Evolutionary conservation across 2,888 invertebrate genomes (phyloP).

Genomic region (Metopia argyrocephala): DNA sequence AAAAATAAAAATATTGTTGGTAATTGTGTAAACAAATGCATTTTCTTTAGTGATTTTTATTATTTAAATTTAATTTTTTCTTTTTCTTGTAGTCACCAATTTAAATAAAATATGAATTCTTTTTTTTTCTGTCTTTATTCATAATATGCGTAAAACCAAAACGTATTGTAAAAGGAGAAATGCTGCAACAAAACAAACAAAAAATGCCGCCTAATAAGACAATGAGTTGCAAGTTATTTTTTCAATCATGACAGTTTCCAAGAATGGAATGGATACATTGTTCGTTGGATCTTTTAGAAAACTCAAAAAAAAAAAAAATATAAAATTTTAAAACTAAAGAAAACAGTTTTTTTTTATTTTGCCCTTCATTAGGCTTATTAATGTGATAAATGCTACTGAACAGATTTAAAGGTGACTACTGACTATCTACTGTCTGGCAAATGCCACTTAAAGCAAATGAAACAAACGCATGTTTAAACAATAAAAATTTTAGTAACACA

Average conservation of each 20-base stretch:
- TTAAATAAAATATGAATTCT: background rate
- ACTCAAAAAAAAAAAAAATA: background rate
- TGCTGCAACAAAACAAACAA: constrained; percentile 44
- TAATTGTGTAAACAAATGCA: constrained; percentile 54
- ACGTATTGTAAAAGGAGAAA: constrained; percentile 27
- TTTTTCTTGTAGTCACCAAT: too few species aligned
- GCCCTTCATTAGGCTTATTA: constrained; percentile 60
- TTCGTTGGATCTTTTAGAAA: constrained; percentile 3
- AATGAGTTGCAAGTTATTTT: constrained; percentile 49
- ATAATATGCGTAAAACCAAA: background rate
- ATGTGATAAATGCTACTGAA: constrained; percentile 11
- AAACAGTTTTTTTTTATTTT: constrained; percentile 32
- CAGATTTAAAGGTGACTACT: constrained; percentile 23
- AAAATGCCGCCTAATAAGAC: constrained; percentile 44
- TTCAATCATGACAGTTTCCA: background rate
- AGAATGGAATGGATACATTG: constrained; percentile 37
- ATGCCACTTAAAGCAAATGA: background rate
- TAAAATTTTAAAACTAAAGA: too few species aligned
- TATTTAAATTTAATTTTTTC: too few species aligned
- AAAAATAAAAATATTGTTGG: constrained; percentile 37
- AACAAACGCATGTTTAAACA: background rate
- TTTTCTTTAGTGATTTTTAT: too few species aligned
- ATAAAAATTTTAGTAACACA: background rate
- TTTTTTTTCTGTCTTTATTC: background rate
- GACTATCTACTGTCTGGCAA: constrained; percentile 49